Base-by-base conservation (phyloP, 2,113 vertebrate genomes). In the Calidris pugnax region DNA sequence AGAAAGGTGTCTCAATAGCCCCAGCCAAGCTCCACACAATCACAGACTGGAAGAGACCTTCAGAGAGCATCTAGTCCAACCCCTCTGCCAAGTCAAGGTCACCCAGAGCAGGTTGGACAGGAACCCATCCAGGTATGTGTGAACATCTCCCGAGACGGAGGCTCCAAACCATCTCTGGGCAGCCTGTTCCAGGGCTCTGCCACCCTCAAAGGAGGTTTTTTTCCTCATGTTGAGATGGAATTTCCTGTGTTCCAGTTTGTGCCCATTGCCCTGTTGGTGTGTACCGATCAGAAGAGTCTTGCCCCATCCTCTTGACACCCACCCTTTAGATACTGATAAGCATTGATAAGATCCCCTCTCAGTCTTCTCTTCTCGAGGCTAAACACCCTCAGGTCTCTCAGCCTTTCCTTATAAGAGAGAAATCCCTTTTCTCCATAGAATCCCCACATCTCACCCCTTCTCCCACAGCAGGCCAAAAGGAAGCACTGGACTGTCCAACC, bases 391-490 rank as follows among this genome's bases (percentile, higher is more conserved):
- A 53, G 51, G 26, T 53, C 14, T 53, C 51, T 53, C 51, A 28
- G 51, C 51, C 51, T 53, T 53, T 57, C 32, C 55, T 33, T 12
- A 57, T 20, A 19, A 33, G 55, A 33, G 11, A 56, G 18, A 33
- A 33, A 21, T n/a, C 32, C 32, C 20, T 33, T 57, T 57, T n/a
- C 17, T 7, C 20, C 12, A 4, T 57, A 12, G 56, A 57, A n/a
- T n/a, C 56, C 20, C 35, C 35, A 17, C 11, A 0, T 7, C 6
- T 0, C 6, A 2, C 20, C n/a, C 43, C 45, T 35, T 23, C 19
- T 16, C 63, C 69, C 27, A 32, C 0, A 1, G 14, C 9, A 5
- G 80, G 43, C 14, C 7, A 1, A 12, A 12, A 21, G 26, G 37
- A 33, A 66, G 33, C 4, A 3, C 67, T 5, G 27, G 27, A 16